Evolutionary conservation across 2,888 invertebrate genomes (phyloP), one percentile per base, ranked within the genome.

Genomic region (Entomobrya proxima): DNA sequence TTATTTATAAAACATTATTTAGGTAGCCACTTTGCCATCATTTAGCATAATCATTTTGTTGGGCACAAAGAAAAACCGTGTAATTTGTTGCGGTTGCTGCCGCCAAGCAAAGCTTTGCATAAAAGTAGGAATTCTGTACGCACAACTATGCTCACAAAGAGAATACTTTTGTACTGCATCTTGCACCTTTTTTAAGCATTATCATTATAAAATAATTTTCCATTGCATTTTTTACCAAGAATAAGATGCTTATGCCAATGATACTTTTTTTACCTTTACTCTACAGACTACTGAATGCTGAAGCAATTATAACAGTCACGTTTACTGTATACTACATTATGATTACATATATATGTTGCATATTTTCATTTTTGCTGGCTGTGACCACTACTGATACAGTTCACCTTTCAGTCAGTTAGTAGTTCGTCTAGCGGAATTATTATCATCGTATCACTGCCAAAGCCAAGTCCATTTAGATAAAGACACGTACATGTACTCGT

Each of bases 391-490:
- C 32, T 47, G 47, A 74, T 50, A 50, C 72, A 74, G 72, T 74
- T 74, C 50, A 30, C 72, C 47, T 74, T n/a, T 37, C 72, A 74
- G 67, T 67, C 67, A 74, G 72, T 50, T 74, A 74, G 32, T 50
- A 74, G 47, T 74, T 74, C 72, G 50, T 74, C 72, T 74, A 74
- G 67, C 50, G 64, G 61, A 64, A 79, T 79, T 35, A 79, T 67
- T 67, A 79, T 79, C 79, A 67, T 50, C n/a, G n/a, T n/a, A n/a
- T n/a, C 79, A 79, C 58, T 79, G 79, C 79, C 72, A 74, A 74
- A 74, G 47, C 72, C 79, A 79, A 79, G 67, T 79, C 47, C 64
- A 67, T 67, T 79, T 69, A 69, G 50, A 50, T 30, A 30, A 50
- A 50, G 2, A 55, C 18, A 32, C 55, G 27, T 58, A 32, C 58